Percentiles rank a stretch among this genome's conserved stretches.
Evolutionary conservation across 2,113 vertebrate species (phyloP).

Genomic region (Myotis brandtii): DNA sequence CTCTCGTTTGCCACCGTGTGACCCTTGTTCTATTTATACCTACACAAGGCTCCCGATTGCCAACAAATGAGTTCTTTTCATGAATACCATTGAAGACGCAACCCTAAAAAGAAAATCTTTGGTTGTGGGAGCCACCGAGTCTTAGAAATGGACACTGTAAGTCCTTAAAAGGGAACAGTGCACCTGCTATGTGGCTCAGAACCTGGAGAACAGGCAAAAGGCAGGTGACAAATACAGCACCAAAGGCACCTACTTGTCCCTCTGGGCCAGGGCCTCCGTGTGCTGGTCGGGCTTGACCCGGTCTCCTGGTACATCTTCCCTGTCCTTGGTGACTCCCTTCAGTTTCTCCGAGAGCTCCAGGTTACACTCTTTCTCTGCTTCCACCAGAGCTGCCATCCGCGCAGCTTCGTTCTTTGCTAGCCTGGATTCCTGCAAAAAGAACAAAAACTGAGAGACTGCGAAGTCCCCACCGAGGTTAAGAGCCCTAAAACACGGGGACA

Average conservation of each 20-base stretch:
- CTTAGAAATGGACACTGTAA: neutral
- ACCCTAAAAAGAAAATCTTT: neutral
- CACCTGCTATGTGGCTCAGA: neutral
- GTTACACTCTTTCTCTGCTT: constrained; percentile 88
- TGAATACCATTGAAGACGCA: neutral
- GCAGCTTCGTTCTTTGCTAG: constrained; percentile 88
- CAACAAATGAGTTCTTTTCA: neutral
- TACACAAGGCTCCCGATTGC: neutral
- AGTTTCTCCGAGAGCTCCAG: constrained; percentile 88
- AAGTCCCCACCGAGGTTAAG: accelerated
- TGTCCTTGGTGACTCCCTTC: constrained; percentile 83
- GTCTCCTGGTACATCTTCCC: constrained; percentile 75
- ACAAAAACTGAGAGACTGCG: neutral
- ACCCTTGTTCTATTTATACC: neutral
- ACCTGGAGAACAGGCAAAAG: neutral
- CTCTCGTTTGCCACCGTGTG: neutral
- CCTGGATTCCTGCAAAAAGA: constrained; percentile 88
- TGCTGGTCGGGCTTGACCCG: constrained; percentile 31
- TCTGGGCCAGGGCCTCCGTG: constrained; percentile 69
- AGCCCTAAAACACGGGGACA: neutral
- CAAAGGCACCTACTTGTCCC: constrained; percentile 87
- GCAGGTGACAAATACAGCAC: neutral
- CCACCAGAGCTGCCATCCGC: constrained; percentile 86
- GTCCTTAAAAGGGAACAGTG: neutral
- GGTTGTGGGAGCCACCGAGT: neutral